Percentiles rank a stretch among this genome's conserved stretches.
phyloP scores from a whole-genome alignment of 2,797 vertebrate species.

The Halcyon chelicuti region DNA sequence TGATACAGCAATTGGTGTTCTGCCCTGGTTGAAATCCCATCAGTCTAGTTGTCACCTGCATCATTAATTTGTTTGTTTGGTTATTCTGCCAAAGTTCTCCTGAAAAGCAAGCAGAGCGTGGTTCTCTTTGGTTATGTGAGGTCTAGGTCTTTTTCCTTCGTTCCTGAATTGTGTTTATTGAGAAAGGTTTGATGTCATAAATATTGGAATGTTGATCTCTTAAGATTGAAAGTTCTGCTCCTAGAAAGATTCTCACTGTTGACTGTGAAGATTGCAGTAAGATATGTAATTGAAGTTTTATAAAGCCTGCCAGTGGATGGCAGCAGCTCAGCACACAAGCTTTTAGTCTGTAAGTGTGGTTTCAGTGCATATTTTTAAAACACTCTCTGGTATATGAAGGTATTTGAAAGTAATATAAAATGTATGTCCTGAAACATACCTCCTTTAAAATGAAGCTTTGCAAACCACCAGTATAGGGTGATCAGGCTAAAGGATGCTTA shows the following conservation, averaged over 20 bases:
- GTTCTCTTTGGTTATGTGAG: neutral
- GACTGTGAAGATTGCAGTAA: neutral
- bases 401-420: neutral
- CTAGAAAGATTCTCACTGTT: neutral
- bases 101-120: neutral
- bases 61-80: neutral
- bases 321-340: neutral
- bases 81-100: neutral
- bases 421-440: neutral
- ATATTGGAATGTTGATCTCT: neutral
- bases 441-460: neutral
- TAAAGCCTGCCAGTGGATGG: slow-evolving; percentile 2
- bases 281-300: neutral
- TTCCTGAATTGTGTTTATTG: neutral
- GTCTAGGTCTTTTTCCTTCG: neutral
- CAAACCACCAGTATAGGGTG: neutral
- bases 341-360: neutral
- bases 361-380: neutral
- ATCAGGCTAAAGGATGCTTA: neutral
- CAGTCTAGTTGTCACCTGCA: neutral
- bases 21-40: neutral
- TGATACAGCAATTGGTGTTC: neutral
- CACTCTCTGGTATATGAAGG: neutral
- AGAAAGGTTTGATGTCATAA: neutral
- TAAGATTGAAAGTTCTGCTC: neutral